phyloP scores from a whole-genome alignment of 2,797 vertebrate species.

The Arnoldichthys spilopterus region DNA sequence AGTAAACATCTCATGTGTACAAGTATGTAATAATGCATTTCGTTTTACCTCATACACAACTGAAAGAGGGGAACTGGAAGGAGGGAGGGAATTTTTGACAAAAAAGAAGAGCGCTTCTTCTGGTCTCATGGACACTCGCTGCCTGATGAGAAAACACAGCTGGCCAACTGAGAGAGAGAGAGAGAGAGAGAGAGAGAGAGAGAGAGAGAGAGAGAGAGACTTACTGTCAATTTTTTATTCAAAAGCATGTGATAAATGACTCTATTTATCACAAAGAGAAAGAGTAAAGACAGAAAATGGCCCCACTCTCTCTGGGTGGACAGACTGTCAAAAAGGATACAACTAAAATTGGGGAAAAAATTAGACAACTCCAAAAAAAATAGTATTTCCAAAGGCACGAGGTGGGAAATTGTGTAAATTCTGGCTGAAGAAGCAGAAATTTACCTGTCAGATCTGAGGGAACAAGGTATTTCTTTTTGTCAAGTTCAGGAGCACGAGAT shows the following conservation, averaged over 20 bases:
- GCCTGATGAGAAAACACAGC: slow-evolving; percentile 95
- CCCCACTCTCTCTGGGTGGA: too few relatives aligned
- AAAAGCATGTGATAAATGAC: background rate
- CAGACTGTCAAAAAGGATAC: too few relatives aligned
- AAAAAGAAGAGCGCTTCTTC: slow-evolving; percentile 96
- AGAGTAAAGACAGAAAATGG: background rate
- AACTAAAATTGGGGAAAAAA: too few relatives aligned
- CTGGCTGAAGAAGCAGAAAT: background rate
- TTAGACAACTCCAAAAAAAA: background rate
- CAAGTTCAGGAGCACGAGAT: slow-evolving; percentile 81
- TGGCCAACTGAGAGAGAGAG: slow-evolving; percentile 83
- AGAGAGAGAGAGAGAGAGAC: slow-evolving; percentile 50
- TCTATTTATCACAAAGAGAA: background rate
- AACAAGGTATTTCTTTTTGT: slow-evolving; percentile 85
- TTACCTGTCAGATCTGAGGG: slow-evolving; percentile 84
- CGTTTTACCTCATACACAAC: slow-evolving; percentile 42
- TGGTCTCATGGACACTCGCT: slow-evolving; percentile 91
- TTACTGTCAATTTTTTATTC: background rate
- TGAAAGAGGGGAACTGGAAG: slow-evolving; percentile 93
- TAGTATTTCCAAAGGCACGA: too few relatives aligned
- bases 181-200: slow-evolving; percentile 39
- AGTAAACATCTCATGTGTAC: too few relatives aligned
- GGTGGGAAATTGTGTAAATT: too few relatives aligned
- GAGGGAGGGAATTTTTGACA: slow-evolving; percentile 96
- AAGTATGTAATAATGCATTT: too few relatives aligned